Evolutionary conservation across 2,797 vertebrate species (phyloP).

Genomic region (Tangara arthus): DNA sequence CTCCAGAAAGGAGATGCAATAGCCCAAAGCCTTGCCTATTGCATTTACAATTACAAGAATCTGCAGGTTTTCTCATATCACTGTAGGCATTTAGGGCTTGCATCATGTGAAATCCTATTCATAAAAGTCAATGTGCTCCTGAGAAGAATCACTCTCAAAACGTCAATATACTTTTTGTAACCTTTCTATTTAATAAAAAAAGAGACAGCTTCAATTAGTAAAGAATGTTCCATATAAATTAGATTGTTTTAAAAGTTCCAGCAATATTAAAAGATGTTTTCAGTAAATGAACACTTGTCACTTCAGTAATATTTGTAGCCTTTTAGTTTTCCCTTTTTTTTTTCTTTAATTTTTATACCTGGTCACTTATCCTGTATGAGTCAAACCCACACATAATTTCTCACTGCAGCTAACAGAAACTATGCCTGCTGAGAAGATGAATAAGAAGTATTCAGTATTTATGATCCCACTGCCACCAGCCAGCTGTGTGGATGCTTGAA

Average conservation of each 20-base stretch:
- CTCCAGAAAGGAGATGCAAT: constrained; percentile 47
- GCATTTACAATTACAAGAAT: constrained; percentile 53
- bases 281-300: constrained; percentile 75
- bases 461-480: not conserved
- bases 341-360: not conserved
- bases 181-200: constrained; percentile 79
- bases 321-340: not conserved
- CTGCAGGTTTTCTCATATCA: constrained; percentile 30
- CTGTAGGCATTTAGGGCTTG: constrained; percentile 43
- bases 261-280: constrained; percentile 75
- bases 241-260: constrained; percentile 75
- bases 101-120: constrained; percentile 63
- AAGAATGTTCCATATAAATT: constrained; percentile 74
- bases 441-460: not conserved
- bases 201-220: constrained; percentile 79
- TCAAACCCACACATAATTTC: constrained; percentile 5
- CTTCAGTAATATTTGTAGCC: constrained; percentile 16
- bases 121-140: constrained; percentile 65
- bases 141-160: constrained; percentile 71
- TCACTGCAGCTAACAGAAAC: not conserved
- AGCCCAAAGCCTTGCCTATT: constrained; percentile 37
- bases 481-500: not conserved
- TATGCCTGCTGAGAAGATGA: constrained; percentile 2
- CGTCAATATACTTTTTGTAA: constrained; percentile 74
- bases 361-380: constrained; percentile 1